These are phyloP conservation scores for Ditula angustiorana DNA, from an alignment of 2,888 invertebrate genomes.

Conservation along the genomic window DNA sequence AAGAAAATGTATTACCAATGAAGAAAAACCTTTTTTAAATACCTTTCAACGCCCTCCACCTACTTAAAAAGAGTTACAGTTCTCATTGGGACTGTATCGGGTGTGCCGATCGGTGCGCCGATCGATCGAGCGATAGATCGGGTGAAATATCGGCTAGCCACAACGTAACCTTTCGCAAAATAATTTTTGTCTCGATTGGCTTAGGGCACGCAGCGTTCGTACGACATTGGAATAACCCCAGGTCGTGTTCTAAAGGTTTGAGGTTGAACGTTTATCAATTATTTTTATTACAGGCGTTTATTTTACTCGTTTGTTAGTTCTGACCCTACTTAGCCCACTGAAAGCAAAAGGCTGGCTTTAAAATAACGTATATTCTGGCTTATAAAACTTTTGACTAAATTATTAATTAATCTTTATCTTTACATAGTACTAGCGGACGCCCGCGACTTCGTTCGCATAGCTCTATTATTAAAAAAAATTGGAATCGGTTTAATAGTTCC, in stretches of 20 bases:
- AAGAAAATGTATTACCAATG: neutral
- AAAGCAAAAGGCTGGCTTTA: neutral
- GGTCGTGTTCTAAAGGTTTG: neutral
- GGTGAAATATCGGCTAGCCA: constrained; percentile 42
- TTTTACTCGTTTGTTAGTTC: neutral
- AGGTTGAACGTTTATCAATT: neutral
- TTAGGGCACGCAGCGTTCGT: constrained; percentile 48
- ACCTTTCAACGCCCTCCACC: neutral
- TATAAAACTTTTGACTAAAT: too few species aligned
- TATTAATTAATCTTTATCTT: too few species aligned
- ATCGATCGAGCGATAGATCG: constrained; percentile 42
- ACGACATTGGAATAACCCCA: constrained; percentile 45
- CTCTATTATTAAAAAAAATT: too few species aligned
- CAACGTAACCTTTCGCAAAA: constrained; percentile 45
- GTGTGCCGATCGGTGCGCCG: neutral
- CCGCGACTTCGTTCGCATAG: too few species aligned
- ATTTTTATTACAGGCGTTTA: neutral
- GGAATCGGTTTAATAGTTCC: too few species aligned
- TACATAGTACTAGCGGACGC: too few species aligned
- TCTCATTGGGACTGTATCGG: constrained; percentile 4
- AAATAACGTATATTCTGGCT: neutral
- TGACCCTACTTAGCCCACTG: neutral
- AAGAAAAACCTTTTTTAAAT: neutral
- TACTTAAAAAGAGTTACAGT: neutral
- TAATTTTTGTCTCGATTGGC: constrained; percentile 47